Evolutionary conservation across 2,888 invertebrate genomes (phyloP).

Genomic region (Mythimna albipuncta): DNA sequence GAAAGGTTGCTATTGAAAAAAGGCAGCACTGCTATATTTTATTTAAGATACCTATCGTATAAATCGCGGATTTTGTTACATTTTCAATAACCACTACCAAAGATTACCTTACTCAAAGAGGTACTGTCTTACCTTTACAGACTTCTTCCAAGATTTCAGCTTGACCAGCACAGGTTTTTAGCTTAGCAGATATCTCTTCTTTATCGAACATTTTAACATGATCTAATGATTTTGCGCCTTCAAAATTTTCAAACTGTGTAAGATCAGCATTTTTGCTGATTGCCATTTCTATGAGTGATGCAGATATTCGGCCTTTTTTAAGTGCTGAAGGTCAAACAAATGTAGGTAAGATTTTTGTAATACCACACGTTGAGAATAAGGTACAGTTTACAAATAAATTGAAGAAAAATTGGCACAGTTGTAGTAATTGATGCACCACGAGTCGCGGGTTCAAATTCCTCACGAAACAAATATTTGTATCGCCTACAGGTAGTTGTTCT

Average conservation of each 20-base stretch:
- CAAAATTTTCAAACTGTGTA: neutral
- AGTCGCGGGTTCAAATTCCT: no score
- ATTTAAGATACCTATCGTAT: neutral
- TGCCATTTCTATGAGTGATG: conserved; percentile 38
- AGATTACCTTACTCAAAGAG: neutral
- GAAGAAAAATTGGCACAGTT: no score
- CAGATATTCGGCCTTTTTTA: conserved; percentile 29
- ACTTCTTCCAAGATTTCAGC: conserved; percentile 27
- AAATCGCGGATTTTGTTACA: neutral
- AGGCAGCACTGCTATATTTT: neutral
- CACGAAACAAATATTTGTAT: no score
- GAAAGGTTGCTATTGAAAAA: neutral
- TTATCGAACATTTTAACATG: neutral
- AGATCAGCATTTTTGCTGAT: conserved; percentile 14
- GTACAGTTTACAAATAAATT: neutral
- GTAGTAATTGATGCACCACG: no score
- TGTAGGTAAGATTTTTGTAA: neutral
- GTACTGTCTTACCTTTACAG: conserved; percentile 17
- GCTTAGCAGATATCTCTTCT: conserved; percentile 7
- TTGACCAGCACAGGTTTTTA: conserved; percentile 6
- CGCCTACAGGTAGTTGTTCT: no score
- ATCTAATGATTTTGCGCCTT: neutral
- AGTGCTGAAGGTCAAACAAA: conserved; percentile 35
- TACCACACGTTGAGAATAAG: neutral
- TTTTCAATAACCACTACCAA: neutral